Evolutionary conservation across 37 sponge, comb jelly and placozoan genomes (phyloP).

Genomic region (Amphimedon queenslandica): DNA sequence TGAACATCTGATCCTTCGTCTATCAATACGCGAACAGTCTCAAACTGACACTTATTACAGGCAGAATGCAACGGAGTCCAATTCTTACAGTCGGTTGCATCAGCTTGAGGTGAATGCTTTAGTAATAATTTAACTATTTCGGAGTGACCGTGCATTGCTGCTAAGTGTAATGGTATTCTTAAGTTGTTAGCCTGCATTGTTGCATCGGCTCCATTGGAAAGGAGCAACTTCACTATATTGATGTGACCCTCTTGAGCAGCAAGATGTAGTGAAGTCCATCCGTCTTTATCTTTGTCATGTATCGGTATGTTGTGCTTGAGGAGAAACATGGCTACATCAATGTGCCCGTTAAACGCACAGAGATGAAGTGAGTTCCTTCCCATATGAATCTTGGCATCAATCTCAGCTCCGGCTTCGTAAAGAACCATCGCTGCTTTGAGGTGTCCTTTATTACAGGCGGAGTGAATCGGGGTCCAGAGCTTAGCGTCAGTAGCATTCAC

Average conservation of each 20-base stretch:
- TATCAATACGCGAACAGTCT: constrained; percentile 28
- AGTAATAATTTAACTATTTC: constrained; percentile 43
- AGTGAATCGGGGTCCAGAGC: constrained; percentile 60
- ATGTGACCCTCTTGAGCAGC: constrained; percentile 59
- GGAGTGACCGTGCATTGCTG: constrained; percentile 60
- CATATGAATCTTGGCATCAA: constrained; percentile 69
- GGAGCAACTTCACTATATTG: constrained; percentile 28
- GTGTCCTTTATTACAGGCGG: constrained; percentile 69
- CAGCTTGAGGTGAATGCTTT: constrained; percentile 29
- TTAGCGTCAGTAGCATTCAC: constrained; percentile 56
- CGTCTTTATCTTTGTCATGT: constrained; percentile 45
- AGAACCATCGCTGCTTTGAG: constrained; percentile 50
- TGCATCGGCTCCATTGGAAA: constrained; percentile 32
- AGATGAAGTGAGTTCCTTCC: constrained; percentile 78
- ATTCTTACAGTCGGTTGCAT: constrained; percentile 53
- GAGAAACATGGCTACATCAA: constrained; percentile 35
- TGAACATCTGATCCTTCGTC: constrained; percentile 52
- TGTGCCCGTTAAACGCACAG: constrained; percentile 68
- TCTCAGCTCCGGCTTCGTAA: constrained; percentile 40
- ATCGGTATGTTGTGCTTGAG: constrained; percentile 40
- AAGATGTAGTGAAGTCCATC: constrained; percentile 61
- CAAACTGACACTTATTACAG: constrained; percentile 50
- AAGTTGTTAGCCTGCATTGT: constrained; percentile 56
- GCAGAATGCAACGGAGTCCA: constrained; percentile 73
- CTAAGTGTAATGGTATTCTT: constrained; percentile 68